Conservation (phyloP, 2,797 vertebrate genomes). For the Enteromius unitaeniatus region DNA sequence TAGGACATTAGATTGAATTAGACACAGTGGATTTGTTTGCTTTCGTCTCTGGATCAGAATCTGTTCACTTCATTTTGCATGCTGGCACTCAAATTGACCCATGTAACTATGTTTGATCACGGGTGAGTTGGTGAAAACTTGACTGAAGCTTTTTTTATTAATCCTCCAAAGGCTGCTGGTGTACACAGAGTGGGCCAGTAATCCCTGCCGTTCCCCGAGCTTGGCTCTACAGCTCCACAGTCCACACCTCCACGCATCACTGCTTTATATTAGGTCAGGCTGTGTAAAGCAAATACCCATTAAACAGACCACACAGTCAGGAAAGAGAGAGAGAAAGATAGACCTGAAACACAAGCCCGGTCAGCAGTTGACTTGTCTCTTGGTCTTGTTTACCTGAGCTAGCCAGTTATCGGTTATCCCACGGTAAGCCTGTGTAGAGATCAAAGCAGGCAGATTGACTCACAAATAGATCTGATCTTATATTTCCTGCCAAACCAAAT, state of each 20-base stretch:
- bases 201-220: conserved; percentile 64
- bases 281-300: conserved; percentile 71
- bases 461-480: conserved; percentile 25
- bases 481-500: conserved; percentile 27
- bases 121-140: conserved; percentile 47
- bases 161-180: conserved; percentile 53
- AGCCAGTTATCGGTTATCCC: conserved; percentile 34
- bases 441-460: conserved; percentile 28
- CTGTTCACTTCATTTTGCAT: conserved; percentile 3
- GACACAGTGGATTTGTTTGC: conserved; percentile 33
- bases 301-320: conserved; percentile 65
- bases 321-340: conserved; percentile 17
- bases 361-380: conserved; percentile 39
- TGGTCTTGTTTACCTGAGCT: conserved; percentile 36
- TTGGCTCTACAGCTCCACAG: conserved; percentile 66
- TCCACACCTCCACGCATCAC: conserved; percentile 71
- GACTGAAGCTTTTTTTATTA: conserved; percentile 52
- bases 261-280: conserved; percentile 77
- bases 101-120: conserved; percentile 43
- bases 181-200: conserved; percentile 64
- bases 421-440: conserved; percentile 18
- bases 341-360: conserved; percentile 18
- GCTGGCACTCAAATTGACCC: conserved; percentile 37
- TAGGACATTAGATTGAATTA: conserved; percentile 26
- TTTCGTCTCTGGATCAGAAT: conserved; percentile 40